phyloP scores from a whole-genome alignment of 2,888 invertebrate genomes.

The Sesia apiformis region DNA sequence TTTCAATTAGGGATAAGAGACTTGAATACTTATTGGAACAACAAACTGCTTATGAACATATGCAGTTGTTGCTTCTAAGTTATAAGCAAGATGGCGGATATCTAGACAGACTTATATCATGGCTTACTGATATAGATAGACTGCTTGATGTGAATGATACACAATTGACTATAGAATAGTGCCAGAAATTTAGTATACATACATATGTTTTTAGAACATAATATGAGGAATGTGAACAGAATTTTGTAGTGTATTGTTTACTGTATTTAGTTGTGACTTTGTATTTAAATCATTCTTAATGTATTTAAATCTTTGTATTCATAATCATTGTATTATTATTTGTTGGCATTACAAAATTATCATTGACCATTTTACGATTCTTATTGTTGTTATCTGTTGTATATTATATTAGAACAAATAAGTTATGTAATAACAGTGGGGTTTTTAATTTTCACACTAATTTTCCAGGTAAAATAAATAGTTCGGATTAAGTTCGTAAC shows the following conservation, averaged over 20 bases:
- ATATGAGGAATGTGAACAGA: too few relatives aligned
- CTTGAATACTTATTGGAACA: slow-evolving; percentile 40
- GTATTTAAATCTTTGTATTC: too few relatives aligned
- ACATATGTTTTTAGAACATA: too few relatives aligned
- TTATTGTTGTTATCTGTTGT: too few relatives aligned
- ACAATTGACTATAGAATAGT: slow-evolving; percentile 42
- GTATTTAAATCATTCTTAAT: background rate
- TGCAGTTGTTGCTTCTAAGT: slow-evolving; percentile 63
- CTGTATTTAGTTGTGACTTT: background rate
- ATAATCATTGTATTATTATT: too few relatives aligned
- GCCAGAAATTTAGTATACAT: background rate
- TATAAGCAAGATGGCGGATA: slow-evolving; percentile 68
- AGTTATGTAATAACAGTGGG: too few relatives aligned
- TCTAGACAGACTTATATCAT: slow-evolving; percentile 58
- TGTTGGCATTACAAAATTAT: too few relatives aligned
- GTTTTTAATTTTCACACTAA: too few relatives aligned
- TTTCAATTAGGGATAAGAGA: slow-evolving; percentile 46
- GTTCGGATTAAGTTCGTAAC: too few relatives aligned
- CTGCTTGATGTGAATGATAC: slow-evolving; percentile 50
- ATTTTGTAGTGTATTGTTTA: background rate
- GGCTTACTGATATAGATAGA: slow-evolving; percentile 68
- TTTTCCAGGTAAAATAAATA: too few relatives aligned
- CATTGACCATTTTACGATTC: too few relatives aligned
- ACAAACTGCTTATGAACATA: slow-evolving; percentile 45
- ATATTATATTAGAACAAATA: too few relatives aligned